Evolutionary conservation across 2,888 invertebrate genomes (phyloP), one percentile per base, ranked within the genome.

Genomic region (Cheilosia urbana): DNA sequence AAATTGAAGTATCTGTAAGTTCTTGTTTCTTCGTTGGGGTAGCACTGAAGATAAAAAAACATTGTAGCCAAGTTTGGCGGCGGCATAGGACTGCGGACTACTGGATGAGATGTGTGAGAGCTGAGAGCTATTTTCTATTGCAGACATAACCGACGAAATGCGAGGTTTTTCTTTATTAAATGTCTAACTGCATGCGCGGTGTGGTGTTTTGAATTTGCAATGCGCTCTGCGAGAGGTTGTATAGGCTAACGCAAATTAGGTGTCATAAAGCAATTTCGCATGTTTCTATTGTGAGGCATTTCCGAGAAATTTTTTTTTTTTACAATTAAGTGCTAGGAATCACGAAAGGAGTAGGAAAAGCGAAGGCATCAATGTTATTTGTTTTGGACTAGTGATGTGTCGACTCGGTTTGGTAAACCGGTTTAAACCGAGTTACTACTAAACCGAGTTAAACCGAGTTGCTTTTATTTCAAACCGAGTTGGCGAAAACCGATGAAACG

Each of bases 1-100:
- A 80, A 80, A 80, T 80, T 80, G 75, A 84, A 58, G 60, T 75
- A 66, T 69, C 58, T 79, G 55, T 78, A 68, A n/a, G 58, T 30
- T 75, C 51, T 65, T 82, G 76, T 68, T 60, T 57, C 34, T 40
- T 45, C 15, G 58, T 40, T 69, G 13, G 45, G 57, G 40, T 66
- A 42, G 60, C 45, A 4, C 11, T 21, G 24, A 11, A 78, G 75
- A 78, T 78, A 62, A 53, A 21, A 21, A 37, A 40, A 71, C 24
- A 40, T 13, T 65, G 62, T 80, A 42, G 13, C 62, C 19, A 53
- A 45, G 63, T 51, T 69, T 68, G 34, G 11, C 19, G 27, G 69
- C 21, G 13, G 65, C n/a, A 45, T 45, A 55, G 24, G 58, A 66
- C n/a, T 58, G 65, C 27, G 19, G 53, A 55, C 19, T 65, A 4